Evolutionary conservation across 2,797 vertebrate genomes (phyloP).

Genomic region (Decapterus maruadsi): DNA sequence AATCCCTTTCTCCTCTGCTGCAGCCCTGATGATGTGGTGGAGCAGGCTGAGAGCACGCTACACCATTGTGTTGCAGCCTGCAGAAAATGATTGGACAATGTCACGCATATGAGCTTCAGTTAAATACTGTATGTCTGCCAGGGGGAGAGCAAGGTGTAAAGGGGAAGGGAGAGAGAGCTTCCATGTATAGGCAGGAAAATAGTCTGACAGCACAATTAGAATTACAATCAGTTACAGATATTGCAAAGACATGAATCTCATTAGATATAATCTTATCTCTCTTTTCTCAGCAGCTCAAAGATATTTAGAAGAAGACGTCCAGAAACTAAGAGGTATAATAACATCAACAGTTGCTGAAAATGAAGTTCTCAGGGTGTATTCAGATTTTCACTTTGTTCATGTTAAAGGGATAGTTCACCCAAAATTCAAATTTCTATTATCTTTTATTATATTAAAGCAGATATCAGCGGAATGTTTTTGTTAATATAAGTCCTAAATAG

Average conservation of each 20-base stretch:
- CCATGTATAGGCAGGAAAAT: slow-evolving; percentile 1
- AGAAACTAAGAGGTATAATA: no score
- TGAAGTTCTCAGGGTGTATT: neutral
- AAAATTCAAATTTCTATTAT: no score
- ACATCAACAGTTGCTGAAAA: no score
- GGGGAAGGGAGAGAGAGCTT: neutral
- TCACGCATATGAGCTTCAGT: slow-evolving; percentile 11
- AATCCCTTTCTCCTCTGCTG: slow-evolving; percentile 17
- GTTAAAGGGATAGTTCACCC: no score
- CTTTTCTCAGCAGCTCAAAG: neutral
- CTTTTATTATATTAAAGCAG: no score
- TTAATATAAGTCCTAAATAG: no score
- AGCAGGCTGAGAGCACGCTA: slow-evolving; percentile 7
- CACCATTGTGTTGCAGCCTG: slow-evolving; percentile 18
- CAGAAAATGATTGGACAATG: slow-evolving; percentile 27
- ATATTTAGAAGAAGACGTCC: neutral
- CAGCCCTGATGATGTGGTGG: slow-evolving; percentile 19
- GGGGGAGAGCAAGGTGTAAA: slow-evolving; percentile 10
- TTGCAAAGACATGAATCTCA: slow-evolving; percentile 19
- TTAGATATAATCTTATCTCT: neutral
- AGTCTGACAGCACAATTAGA: slow-evolving; percentile 27
- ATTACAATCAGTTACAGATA: slow-evolving; percentile 14
- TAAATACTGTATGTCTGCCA: neutral
- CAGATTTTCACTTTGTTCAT: neutral
- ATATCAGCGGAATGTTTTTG: no score